Percentiles rank a stretch among this genome's conserved stretches.
Conservation (phyloP, 53 echinoderm and acorn worm genomes). For the Stichopus horrens region DNA sequence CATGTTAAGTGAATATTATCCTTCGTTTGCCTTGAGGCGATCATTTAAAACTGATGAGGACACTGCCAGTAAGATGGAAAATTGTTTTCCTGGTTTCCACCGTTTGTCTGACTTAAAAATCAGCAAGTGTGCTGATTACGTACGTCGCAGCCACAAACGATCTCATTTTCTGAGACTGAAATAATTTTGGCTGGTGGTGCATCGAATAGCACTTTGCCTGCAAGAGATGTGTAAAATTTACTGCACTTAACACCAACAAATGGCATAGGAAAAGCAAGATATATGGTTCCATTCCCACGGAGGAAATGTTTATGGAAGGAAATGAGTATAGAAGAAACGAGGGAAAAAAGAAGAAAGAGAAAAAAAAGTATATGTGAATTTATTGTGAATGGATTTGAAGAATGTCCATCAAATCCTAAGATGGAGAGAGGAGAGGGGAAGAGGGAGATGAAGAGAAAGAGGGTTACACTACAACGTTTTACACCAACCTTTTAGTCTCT, state of each 20-base stretch:
- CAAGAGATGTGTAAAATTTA: not conserved
- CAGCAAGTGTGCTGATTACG: too few species aligned
- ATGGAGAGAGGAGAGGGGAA: not conserved
- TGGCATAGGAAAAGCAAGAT: not conserved
- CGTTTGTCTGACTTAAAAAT: too few species aligned
- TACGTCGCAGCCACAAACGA: too few species aligned
- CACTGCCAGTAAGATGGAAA: not conserved
- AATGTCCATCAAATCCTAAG: not conserved
- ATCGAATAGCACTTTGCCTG: too few species aligned
- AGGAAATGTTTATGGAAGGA: not conserved
- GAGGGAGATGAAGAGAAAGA: not conserved
- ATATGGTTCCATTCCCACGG: not conserved
- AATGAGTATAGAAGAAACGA: not conserved
- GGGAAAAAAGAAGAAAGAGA: not conserved
- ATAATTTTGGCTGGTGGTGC: too few species aligned
- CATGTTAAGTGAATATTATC: conserved; percentile 34
- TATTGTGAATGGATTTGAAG: not conserved
- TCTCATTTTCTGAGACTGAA: too few species aligned
- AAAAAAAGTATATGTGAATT: not conserved
- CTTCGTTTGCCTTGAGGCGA: not conserved
- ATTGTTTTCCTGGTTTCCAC: too few species aligned
- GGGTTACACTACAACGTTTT: too few species aligned
- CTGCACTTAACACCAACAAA: not conserved
- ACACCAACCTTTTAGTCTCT: too few species aligned
- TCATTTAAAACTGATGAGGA: conserved; percentile 25